These are phyloP conservation scores for Sapayoa aenigma DNA, from an alignment of 2,113 vertebrate genomes.

Conservation along the genomic window DNA sequence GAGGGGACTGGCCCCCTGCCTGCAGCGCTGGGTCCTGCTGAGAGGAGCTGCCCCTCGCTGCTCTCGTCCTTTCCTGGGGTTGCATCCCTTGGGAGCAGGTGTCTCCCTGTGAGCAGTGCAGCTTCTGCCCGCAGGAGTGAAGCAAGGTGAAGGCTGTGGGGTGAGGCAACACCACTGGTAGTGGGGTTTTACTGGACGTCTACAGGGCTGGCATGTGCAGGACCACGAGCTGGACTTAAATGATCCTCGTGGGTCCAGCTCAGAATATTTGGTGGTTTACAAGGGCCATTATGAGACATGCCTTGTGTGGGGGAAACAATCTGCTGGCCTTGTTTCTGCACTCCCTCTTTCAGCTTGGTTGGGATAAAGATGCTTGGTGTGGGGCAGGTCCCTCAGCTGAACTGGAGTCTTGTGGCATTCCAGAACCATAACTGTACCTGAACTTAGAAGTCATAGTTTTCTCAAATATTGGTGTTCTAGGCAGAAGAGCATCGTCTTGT, in stretches of 20 bases:
- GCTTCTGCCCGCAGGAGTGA: neutral
- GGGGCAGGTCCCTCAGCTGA: neutral
- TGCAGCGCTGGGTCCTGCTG: neutral
- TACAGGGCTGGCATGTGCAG: neutral
- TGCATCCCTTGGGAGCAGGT: too few species aligned
- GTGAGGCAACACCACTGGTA: rapidly evolving
- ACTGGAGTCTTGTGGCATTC: neutral
- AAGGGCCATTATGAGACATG: rapidly evolving
- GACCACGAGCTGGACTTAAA: neutral
- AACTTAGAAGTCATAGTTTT: rapidly evolving
- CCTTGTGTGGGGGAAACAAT: too few species aligned
- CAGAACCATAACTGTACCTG: rapidly evolving
- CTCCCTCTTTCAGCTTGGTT: rapidly evolving
- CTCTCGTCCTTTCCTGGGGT: neutral
- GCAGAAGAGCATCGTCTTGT: rapidly evolving
- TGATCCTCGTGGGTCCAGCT: neutral
- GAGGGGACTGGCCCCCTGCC: neutral
- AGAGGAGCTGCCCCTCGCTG: neutral
- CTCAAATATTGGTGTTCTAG: rapidly evolving
- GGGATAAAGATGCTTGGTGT: neutral
- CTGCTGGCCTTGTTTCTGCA: neutral
- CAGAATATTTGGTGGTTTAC: too few species aligned
- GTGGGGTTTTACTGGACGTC: neutral
- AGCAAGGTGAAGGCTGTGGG: neutral
- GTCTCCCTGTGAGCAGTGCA: rapidly evolving